These are phyloP conservation scores for Nipponacmea schrenckii DNA, from an alignment of 2,888 invertebrate species.

Conservation along the genomic window DNA sequence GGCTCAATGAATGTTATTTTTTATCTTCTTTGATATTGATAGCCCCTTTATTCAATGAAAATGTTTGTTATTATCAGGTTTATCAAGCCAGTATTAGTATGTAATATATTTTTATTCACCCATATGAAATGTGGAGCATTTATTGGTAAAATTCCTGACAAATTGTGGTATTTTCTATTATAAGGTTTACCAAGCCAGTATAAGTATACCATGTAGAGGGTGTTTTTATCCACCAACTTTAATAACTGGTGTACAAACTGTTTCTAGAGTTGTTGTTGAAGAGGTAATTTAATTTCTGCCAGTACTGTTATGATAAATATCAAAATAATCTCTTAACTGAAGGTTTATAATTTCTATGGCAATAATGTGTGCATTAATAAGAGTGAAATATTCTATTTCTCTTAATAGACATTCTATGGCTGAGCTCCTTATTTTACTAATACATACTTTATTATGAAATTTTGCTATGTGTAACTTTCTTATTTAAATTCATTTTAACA, in stretches of 20 bases:
- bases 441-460: not conserved
- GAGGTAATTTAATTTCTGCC: conserved; percentile 65
- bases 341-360: not conserved
- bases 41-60: not conserved
- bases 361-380: too few species aligned
- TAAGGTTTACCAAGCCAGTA: conserved; percentile 58
- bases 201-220: conserved; percentile 48
- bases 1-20: not conserved
- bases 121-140: too few species aligned
- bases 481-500: not conserved
- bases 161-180: too few species aligned
- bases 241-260: conserved; percentile 69
- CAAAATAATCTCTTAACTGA: not conserved
- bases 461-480: not conserved
- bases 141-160: too few species aligned
- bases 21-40: not conserved
- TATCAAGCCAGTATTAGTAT: too few species aligned
- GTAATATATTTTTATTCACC: too few species aligned
- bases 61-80: not conserved
- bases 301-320: not conserved
- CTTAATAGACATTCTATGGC: too few species aligned
- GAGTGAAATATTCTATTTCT: too few species aligned
- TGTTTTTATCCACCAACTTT: conserved; percentile 68
- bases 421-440: too few species aligned
- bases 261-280: conserved; percentile 69